phyloP scores from a whole-genome alignment of 2,113 vertebrate species.

The Pongo pygmaeus region DNA sequence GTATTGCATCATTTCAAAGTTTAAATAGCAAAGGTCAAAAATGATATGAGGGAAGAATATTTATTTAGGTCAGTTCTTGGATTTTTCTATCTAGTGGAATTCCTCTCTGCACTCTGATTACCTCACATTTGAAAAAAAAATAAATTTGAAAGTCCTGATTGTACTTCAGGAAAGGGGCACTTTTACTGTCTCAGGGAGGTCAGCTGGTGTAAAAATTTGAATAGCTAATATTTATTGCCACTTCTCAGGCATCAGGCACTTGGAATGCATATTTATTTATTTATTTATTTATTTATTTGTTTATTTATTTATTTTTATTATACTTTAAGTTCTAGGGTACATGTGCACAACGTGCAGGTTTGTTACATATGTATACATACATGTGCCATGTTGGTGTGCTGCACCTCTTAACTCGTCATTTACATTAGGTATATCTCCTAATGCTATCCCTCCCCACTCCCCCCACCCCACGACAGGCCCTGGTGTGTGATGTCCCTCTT shows the following conservation, averaged over 20 bases:
- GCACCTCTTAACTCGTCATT: no score
- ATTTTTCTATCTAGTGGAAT: not conserved
- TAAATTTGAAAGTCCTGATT: not conserved
- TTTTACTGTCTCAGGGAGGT: not conserved
- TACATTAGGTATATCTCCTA: no score
- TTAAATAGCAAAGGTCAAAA: not conserved
- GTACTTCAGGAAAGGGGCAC: not conserved
- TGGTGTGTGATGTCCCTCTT: no score
- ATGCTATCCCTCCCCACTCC: no score
- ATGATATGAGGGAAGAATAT: not conserved
- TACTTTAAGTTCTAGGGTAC: no score
- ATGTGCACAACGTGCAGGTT: no score
- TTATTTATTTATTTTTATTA: no score
- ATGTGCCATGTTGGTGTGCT: no score
- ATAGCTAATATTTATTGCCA: not conserved
- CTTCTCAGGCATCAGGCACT: not conserved
- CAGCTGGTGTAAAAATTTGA: rapidly evolving
- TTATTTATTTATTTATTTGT: no score
- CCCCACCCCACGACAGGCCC: no score
- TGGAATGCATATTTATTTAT: not conserved
- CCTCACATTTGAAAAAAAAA: not conserved
- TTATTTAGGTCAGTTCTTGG: not conserved
- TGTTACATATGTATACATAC: no score
- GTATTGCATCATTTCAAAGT: not conserved
- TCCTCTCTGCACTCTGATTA: not conserved